These are phyloP conservation scores for Microchrysa polita DNA, from an alignment of 2,888 invertebrate species.

Conservation along the genomic window DNA sequence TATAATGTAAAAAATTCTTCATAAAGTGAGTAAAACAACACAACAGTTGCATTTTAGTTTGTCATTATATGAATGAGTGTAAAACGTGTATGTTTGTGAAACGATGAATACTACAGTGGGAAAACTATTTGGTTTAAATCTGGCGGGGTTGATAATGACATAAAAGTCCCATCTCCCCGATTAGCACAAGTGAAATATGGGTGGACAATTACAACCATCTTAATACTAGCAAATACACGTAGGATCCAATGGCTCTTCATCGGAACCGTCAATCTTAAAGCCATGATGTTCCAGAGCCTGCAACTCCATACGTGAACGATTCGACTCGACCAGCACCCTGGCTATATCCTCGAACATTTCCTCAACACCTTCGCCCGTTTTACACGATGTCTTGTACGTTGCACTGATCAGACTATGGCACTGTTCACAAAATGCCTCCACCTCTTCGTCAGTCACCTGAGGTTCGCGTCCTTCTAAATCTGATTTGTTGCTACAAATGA, in stretches of 20 bases:
- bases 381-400: constrained; percentile 90
- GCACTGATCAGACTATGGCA: constrained; percentile 90
- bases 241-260: constrained; percentile 67
- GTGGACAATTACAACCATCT: not conserved
- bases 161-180: not conserved
- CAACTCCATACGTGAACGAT: constrained; percentile 83
- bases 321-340: constrained; percentile 79
- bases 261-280: constrained; percentile 76
- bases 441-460: constrained; percentile 84
- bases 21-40: not conserved
- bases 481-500: constrained; percentile 91
- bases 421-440: constrained; percentile 91
- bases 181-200: not conserved
- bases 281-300: constrained; percentile 81
- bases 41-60: not conserved
- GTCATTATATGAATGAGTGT: not conserved
- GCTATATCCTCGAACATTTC: constrained; percentile 94
- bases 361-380: constrained; percentile 84
- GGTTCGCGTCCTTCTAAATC: constrained; percentile 79
- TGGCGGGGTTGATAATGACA: not conserved
- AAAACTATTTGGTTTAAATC: constrained; percentile 7
- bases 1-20: not conserved
- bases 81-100: not conserved
- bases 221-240: constrained; percentile 61
- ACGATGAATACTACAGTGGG: not conserved